Percentiles rank a stretch among this genome's conserved stretches.
phyloP scores from a whole-genome alignment of 2,113 vertebrate genomes.

The Craseonycteris thonglongyai region DNA sequence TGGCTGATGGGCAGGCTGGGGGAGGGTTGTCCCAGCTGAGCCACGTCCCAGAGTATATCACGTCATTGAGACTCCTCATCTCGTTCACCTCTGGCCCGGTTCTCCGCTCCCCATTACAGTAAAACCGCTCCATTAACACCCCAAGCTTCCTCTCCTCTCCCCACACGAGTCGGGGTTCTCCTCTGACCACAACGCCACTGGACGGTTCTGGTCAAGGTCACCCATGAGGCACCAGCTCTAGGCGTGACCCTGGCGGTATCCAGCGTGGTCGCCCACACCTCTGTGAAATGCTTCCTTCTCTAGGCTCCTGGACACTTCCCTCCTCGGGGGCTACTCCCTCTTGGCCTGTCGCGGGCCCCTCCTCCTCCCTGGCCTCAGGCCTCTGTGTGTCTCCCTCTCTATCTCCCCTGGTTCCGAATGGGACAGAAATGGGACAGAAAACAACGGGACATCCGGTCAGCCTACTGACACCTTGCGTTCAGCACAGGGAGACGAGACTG shows the following conservation, averaged over 20 bases:
- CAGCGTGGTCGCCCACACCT: fast-evolving
- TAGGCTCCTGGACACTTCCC: neutral
- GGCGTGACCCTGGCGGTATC: neutral
- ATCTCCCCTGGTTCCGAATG: too few relatives aligned
- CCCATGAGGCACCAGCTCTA: fast-evolving
- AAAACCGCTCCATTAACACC: fast-evolving
- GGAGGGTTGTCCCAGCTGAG: fast-evolving
- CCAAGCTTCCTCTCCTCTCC: neutral
- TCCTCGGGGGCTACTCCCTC: neutral
- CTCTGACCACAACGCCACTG: fast-evolving
- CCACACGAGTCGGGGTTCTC: fast-evolving
- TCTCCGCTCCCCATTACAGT: neutral
- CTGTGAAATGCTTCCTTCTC: neutral
- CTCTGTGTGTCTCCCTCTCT: neutral
- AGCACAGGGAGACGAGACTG: too few relatives aligned
- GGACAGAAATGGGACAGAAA: too few relatives aligned
- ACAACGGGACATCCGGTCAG: too few relatives aligned
- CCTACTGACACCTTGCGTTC: too few relatives aligned
- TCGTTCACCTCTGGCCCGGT: fast-evolving
- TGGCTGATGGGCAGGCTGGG: fast-evolving
- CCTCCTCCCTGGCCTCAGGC: neutral
- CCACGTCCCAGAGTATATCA: fast-evolving
- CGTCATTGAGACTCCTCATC: neutral
- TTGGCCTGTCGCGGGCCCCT: fast-evolving
- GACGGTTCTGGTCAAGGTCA: fast-evolving